These are phyloP conservation scores for Augochlora pura DNA, from an alignment of 1,140 invertebrate species.

Conservation along the genomic window DNA sequence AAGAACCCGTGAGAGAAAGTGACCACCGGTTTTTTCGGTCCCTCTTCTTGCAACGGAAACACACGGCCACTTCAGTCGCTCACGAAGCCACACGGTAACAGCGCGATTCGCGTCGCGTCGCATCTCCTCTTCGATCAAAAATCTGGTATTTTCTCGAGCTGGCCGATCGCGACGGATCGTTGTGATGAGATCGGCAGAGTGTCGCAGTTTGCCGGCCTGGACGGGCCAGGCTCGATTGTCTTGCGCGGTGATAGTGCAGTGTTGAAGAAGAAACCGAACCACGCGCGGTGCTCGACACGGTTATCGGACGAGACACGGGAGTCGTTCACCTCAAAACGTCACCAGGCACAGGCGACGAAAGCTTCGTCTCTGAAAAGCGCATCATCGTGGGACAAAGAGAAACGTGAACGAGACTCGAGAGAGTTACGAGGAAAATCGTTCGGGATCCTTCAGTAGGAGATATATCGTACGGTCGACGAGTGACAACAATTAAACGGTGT, in stretches of 20 bases:
- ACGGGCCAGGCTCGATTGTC: not conserved
- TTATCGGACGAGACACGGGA: not conserved
- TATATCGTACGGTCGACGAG: too few species aligned
- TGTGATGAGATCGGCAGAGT: not conserved
- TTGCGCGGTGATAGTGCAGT: not conserved
- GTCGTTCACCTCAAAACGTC: conserved; percentile 14
- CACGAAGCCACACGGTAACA: not conserved
- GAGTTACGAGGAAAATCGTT: not conserved
- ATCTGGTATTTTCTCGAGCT: not conserved
- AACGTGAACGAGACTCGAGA: not conserved
- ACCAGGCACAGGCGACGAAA: not conserved
- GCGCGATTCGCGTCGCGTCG: not conserved
- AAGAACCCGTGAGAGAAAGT: conserved; percentile 23
- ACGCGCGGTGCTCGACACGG: not conserved
- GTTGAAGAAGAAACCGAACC: not conserved
- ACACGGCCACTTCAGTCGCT: not conserved
- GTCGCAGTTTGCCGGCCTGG: not conserved
- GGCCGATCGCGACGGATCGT: not conserved
- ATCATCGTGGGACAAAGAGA: too few species aligned
- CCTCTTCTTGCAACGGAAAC: not conserved
- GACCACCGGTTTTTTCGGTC: not conserved
- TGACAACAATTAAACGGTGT: not conserved
- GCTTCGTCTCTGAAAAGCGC: too few species aligned
- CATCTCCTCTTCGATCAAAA: not conserved
- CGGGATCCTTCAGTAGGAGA: not conserved